Evolutionary conservation across 2,888 invertebrate genomes (phyloP).

Genomic region (Megalurothrips usitatus): DNA sequence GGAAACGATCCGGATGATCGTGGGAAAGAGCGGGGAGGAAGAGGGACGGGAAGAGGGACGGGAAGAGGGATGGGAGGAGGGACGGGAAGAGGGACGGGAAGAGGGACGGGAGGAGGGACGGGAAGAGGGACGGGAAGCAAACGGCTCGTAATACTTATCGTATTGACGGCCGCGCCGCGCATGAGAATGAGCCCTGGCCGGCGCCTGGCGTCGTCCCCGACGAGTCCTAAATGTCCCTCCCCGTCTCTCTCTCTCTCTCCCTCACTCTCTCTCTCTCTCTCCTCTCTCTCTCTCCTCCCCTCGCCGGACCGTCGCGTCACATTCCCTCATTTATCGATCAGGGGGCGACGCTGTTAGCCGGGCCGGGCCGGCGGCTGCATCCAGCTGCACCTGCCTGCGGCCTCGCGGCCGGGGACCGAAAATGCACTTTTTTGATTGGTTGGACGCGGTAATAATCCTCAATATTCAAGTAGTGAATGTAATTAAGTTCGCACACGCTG

Average conservation of each 20-base stretch:
- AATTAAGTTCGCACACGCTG: too few species aligned
- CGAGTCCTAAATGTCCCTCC: not conserved
- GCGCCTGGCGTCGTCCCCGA: not conserved
- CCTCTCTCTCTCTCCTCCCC: too few species aligned
- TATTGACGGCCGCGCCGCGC: not conserved
- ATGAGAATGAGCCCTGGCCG: not conserved
- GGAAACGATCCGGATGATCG: too few species aligned
- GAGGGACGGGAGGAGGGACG: not conserved
- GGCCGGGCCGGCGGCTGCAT: not conserved
- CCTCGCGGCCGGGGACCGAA: too few species aligned
- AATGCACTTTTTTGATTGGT: too few species aligned
- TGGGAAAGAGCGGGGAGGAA: too few species aligned
- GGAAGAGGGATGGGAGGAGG: not conserved
- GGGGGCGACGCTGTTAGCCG: not conserved
- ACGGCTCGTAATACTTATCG: not conserved
- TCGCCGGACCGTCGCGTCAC: not conserved
- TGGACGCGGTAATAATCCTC: too few species aligned
- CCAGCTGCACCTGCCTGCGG: not conserved
- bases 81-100: not conserved
- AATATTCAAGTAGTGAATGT: too few species aligned
- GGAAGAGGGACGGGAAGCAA: not conserved
- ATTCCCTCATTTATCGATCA: conserved; percentile 12
- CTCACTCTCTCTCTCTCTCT: too few species aligned
- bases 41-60: too few species aligned
- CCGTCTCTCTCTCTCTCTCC: not conserved